Evolutionary conservation across 2,797 vertebrate genomes (phyloP).

Genomic region (Sebastes taczanowskii): DNA sequence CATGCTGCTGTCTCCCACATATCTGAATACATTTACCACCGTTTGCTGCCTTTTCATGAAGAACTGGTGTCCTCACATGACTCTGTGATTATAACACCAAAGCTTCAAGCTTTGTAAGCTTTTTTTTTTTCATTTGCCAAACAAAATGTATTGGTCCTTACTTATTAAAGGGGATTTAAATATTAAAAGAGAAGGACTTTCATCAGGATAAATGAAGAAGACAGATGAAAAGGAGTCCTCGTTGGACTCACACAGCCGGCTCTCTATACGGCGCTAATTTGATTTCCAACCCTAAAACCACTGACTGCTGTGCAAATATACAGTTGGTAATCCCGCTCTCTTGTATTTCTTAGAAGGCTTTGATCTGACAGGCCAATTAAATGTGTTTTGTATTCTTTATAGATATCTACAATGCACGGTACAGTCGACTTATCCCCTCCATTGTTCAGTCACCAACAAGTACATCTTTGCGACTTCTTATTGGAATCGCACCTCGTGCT

Average conservation of each 20-base stretch:
- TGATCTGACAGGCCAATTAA: slow-evolving; percentile 54
- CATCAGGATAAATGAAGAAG: slow-evolving; percentile 34
- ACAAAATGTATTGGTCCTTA: slow-evolving; percentile 4
- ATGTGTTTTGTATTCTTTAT: slow-evolving; percentile 20
- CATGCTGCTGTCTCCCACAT: not conserved
- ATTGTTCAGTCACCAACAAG: not conserved
- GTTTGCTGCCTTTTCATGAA: not conserved
- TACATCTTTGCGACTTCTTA: not conserved
- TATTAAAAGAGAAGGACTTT: slow-evolving; percentile 33
- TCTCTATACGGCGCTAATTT: slow-evolving; percentile 38
- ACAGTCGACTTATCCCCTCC: not conserved
- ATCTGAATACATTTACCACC: not conserved
- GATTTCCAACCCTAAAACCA: slow-evolving; percentile 34
- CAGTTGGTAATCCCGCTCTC: slow-evolving; percentile 31
- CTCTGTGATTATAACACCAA: not conserved
- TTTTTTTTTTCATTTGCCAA: slow-evolving; percentile 2
- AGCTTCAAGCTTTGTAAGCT: not conserved
- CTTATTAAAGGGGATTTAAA: slow-evolving; percentile 57
- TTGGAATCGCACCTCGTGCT: not conserved
- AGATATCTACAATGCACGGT: not conserved
- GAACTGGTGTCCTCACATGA: not conserved
- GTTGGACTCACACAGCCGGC: slow-evolving; percentile 5
- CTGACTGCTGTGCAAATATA: slow-evolving; percentile 18
- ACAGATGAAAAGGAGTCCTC: slow-evolving; percentile 35
- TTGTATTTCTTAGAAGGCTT: slow-evolving; percentile 39